A percentile compares a stretch with the other conserved stretches of the same genome.
Conservation (phyloP, 2,113 vertebrate species). For the Agelaius tricolor region DNA sequence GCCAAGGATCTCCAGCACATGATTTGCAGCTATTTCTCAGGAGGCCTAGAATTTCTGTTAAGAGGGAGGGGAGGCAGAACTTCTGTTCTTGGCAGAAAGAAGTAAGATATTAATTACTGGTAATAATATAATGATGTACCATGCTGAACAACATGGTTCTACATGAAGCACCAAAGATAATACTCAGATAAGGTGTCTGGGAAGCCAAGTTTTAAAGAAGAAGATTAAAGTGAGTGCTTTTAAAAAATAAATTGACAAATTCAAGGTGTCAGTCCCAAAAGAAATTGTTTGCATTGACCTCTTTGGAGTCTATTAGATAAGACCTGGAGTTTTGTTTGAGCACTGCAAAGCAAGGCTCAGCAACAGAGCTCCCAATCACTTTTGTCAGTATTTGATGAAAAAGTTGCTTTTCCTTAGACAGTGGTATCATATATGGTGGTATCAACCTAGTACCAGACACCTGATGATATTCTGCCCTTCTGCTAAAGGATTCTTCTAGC, state of each 20-base stretch:
- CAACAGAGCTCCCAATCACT: neutral
- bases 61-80: too few species aligned
- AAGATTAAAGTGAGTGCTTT: neutral
- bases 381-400: neutral
- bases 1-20: neutral
- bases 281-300: neutral
- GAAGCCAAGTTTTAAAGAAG: neutral
- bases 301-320: neutral
- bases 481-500: neutral
- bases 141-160: too few species aligned
- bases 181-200: neutral
- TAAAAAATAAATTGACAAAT: neutral
- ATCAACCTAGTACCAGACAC: neutral
- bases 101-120: too few species aligned
- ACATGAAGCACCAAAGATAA: too few species aligned
- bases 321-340: neutral
- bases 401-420: neutral
- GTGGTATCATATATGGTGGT: neutral
- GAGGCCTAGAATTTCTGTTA: neutral
- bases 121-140: too few species aligned
- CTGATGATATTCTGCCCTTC: neutral
- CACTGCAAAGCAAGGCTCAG: neutral
- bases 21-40: neutral
- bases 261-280: neutral
- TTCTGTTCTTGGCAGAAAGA: neutral